Conservation (phyloP, 2,797 vertebrate species). For the Mormyrus hasselquistii region DNA sequence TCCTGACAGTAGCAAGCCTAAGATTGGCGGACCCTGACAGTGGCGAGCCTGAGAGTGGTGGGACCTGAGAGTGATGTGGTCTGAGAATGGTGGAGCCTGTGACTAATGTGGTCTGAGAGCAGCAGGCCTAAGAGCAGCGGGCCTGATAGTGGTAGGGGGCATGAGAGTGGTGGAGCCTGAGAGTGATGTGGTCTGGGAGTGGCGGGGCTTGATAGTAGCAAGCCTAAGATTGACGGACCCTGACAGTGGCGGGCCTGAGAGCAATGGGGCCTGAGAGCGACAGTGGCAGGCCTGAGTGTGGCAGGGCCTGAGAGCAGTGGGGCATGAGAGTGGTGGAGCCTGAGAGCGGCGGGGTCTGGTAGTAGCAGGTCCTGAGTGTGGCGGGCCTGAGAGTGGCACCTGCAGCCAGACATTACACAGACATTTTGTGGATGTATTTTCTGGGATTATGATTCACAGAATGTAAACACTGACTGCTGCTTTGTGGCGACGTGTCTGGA, state of each 20-base stretch:
- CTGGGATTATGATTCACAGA: not conserved
- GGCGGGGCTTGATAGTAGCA: not conserved
- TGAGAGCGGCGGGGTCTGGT: not conserved
- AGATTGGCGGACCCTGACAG: too few relatives aligned
- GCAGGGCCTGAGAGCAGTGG: rapidly evolving
- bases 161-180: not conserved
- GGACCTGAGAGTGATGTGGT: not conserved
- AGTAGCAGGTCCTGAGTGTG: not conserved
- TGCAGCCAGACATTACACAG: not conserved
- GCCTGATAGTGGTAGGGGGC: not conserved
- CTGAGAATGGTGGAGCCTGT: too few relatives aligned
- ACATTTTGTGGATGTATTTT: not conserved
- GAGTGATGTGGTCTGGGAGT: not conserved
- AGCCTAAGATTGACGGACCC: too few relatives aligned
- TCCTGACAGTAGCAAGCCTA: not conserved
- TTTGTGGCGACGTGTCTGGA: not conserved
- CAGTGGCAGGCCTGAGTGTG: too few relatives aligned
- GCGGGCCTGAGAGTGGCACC: not conserved
- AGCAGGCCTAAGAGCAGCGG: not conserved
- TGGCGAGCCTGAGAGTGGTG: not conserved
- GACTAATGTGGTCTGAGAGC: not conserved
- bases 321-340: not conserved
- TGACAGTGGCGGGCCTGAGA: not conserved
- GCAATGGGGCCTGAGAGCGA: not conserved
- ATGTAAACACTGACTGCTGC: not conserved